Evolutionary conservation across 2,797 vertebrate genomes (phyloP), one percentile per base, ranked within the genome.

Genomic region (Onychomys torridus): DNA sequence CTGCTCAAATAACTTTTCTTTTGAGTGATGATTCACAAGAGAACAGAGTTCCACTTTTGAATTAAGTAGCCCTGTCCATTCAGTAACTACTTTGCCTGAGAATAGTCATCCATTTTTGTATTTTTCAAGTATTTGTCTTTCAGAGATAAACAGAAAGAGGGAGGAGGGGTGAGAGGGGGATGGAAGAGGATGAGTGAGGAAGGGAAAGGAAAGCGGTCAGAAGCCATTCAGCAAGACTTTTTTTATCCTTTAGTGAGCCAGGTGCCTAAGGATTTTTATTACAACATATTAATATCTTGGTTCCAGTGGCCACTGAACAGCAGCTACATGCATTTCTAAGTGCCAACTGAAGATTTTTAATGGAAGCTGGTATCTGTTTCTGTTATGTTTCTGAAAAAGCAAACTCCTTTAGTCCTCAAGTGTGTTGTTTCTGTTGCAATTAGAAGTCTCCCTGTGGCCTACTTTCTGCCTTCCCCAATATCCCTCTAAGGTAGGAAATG

Each of bases 1-100:
- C 91, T 97, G 94, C 95, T 96, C 75, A 98, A 97, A 91, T 96
- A 97, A 95, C 85, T 92, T 96, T 93, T 96, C 84, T 89, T 97
- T 95, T 96, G 89, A 97, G 82, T 89, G 82, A 89, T 96, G 82
- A 93, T 95, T 96, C 96, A 96, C 65, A 91, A 96, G 82, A 85
- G 94, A 95, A 95, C 75, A 52, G 59, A 73, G 5, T 95, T 96
- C 86, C 86, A 86, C 81, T 93, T 96, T 78, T 88, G 82, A 91
- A 95, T 97, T 96, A 97, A 92, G 65, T 85, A 76, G 43, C 63
- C 61, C 61, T 78, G 25, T 82, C 82, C 89, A 93, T 96, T 96
- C 90, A 96, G 65, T 65, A 84, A 61, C 79, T 12, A 71, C 52
- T 96, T 83, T 96, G 71, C 27, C 92, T 91, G 40, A 81, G 63